Evolutionary conservation across 2,113 vertebrate genomes (phyloP).

Genomic region (Marmota monax): DNA sequence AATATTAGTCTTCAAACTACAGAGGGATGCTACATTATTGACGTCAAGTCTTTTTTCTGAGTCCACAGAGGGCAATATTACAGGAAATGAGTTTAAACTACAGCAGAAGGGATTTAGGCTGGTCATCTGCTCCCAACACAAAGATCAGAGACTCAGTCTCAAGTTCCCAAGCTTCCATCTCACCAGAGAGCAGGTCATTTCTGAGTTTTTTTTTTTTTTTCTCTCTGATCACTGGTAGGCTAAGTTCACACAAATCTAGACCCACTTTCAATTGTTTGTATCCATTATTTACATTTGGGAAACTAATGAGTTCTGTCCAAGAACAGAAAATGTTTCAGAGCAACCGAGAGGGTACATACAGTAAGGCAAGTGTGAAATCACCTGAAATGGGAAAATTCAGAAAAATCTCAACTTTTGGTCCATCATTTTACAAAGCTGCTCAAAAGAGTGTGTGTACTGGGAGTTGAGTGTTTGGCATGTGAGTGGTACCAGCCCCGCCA

Average conservation of each 20-base stretch:
- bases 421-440: background rate
- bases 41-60: background rate
- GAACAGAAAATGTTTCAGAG: background rate
- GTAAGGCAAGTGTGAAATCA: background rate
- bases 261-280: background rate
- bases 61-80: background rate
- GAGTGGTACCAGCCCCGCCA: rapidly evolving
- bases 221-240: background rate
- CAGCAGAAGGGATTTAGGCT: background rate
- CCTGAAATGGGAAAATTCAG: background rate
- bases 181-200: background rate
- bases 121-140: background rate
- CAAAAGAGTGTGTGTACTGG: background rate
- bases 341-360: background rate
- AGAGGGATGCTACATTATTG: background rate
- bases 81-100: background rate
- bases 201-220: background rate
- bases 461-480: background rate
- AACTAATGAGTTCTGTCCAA: background rate
- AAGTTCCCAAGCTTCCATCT: background rate
- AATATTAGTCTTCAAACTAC: constrained; percentile 55
- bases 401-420: background rate
- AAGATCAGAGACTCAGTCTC: background rate
- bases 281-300: background rate
- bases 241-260: background rate